Evolutionary conservation across 2,797 vertebrate genomes (phyloP), one percentile per base, ranked within the genome.

Genomic region (Myotis vivesi): DNA sequence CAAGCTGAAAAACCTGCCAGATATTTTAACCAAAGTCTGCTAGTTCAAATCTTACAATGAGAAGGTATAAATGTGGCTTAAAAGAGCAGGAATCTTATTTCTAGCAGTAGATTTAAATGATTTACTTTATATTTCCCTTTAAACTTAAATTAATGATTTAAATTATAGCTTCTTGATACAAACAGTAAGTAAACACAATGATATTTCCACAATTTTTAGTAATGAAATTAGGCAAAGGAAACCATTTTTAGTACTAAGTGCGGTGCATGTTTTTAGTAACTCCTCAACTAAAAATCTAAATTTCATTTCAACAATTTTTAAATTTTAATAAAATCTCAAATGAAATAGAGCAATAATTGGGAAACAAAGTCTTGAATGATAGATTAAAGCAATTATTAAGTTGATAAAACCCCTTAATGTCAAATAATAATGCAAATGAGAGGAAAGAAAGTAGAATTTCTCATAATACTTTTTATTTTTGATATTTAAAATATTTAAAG

Each of bases 1-100:
- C 97, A 97, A 83, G 6, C 16, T 33, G 86, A 89, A 94, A 96
- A 98, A 92, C 66, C 93, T 95, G 80, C 5, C 33, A 81, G 91
- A 72, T 73, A 93, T 96, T 97, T 95, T 64, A 96, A 97, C 93
- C 66, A 94, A 85, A 87, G 5, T 33, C 73, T 97, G 51, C 95
- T 97, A 0, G 46, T 64, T 95, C 88, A 92, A 71, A 51, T 72
- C 49, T 84, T 30, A 80, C 15, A 4, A 41, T 68, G 41, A 84
- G 30, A 51, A 76, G 22, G 15, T 92, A 28, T 81, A 76, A 79
- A 87, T 84, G 72, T 87, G 64, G 0, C 25, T 25, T 90, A 76
- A 75, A 88, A 90, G 41, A 94, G 19, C 82, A 93, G 55, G 69
- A 87, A 46, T 46, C 8, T 88, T 4, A 62, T 94, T 83, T 82